Evolutionary conservation across 1,140 invertebrate genomes (phyloP), one percentile per base, ranked within the genome.

Genomic region (Diuraphis noxia): DNA sequence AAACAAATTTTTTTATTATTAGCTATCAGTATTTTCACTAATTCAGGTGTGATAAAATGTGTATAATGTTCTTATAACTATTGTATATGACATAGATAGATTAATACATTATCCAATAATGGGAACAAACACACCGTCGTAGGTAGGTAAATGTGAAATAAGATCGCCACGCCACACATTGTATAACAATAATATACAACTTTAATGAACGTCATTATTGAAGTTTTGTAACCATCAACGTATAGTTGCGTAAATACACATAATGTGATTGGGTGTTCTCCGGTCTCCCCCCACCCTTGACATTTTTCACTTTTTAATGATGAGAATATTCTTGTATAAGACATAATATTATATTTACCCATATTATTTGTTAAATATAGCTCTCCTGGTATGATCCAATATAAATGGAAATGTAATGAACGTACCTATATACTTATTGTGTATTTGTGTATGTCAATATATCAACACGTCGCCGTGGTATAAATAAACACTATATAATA

Each of bases 221-320:
- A 86, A 86, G 84, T 86, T 86, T 86, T 52, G 84, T 86, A 49
- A 86, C 13, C n/a, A n/a, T 85, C n/a, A 46, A n/a, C n/a, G 19
- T 19, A 9, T 19, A 9, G 43, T 21, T 49, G 56, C 56, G 13
- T 72, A 72, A 21, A 7, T 6, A 21, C 56, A 63, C n/a, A 72
- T 23, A 72, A 13, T 72, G 30, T 4, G 5, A n/a, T 17, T 34
- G 56, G 13, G 13, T 34, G 30, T 72, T 63, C 56, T 63, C 23
- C 23, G n/a, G n/a, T 25, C 8, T 13, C 3, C 10, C 56, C 17
- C 30, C 1, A n/a, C 10, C 10, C 30, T n/a, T n/a, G n/a, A n/a
- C n/a, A 6, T 72, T 30, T 72, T 72, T n/a, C 56, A 72, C 13
- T 6, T 8, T n/a, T 17, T n/a, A n/a, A 72, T 72, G 17, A 72